Percentiles rank a stretch among this genome's conserved stretches.
Evolutionary conservation across 2,113 vertebrate genomes (phyloP).

Genomic region (Irena cyanogastra): DNA sequence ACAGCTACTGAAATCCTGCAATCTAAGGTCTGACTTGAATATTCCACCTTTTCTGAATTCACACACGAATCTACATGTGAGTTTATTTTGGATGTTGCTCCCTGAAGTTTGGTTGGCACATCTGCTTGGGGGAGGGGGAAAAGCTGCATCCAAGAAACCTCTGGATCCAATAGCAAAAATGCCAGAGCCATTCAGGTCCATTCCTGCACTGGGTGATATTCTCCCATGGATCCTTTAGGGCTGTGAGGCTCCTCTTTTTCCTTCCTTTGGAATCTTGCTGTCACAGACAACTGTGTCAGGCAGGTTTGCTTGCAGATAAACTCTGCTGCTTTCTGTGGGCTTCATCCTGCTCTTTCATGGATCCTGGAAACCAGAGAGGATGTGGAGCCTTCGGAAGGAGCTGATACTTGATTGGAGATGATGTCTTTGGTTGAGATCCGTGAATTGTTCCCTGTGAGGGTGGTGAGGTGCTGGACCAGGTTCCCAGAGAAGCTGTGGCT

Average conservation of each 20-base stretch:
- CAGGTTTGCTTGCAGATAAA: neutral
- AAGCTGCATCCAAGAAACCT: neutral
- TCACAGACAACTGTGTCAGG: accelerated
- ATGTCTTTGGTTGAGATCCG: neutral
- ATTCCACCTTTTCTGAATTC: neutral
- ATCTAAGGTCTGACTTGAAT: neutral
- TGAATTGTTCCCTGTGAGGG: neutral
- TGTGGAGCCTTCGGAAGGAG: neutral
- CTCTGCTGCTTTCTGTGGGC: neutral
- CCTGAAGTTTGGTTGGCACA: neutral
- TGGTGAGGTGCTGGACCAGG: accelerated
- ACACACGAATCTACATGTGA: too few relatives aligned
- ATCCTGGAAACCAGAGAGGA: neutral
- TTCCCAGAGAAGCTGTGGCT: neutral
- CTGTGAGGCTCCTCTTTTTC: neutral
- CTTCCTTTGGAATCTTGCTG: neutral
- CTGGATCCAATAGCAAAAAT: neutral
- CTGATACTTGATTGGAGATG: neutral
- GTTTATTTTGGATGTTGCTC: neutral
- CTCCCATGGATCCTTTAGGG: neutral
- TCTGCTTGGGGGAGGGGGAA: neutral
- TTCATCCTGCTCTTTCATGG: neutral
- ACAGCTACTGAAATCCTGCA: neutral
- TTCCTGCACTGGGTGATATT: neutral
- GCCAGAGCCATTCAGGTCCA: neutral